These are phyloP conservation scores for Prenolepis imparis DNA, from an alignment of 2,888 invertebrate species.

Conservation along the genomic window DNA sequence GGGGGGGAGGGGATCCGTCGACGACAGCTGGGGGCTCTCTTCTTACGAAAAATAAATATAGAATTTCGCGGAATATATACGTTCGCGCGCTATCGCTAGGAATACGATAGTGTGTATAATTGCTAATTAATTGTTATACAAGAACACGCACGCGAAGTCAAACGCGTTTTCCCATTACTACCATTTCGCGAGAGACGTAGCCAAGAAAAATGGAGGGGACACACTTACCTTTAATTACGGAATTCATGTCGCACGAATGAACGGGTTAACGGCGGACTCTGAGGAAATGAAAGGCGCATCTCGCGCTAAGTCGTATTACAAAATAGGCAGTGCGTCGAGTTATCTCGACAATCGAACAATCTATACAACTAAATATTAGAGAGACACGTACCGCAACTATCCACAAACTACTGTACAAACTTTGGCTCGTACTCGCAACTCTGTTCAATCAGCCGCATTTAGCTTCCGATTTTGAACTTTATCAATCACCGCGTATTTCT, in stretches of 20 bases:
- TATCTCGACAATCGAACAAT: slow-evolving; percentile 35
- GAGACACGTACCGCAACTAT: slow-evolving; percentile 42
- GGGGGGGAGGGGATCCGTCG: neutral
- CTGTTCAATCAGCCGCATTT: slow-evolving; percentile 20
- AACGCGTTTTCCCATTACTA: neutral
- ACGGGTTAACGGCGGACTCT: slow-evolving; percentile 3
- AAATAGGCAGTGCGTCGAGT: slow-evolving; percentile 42
- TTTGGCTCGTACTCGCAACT: slow-evolving; percentile 40
- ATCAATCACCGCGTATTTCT: slow-evolving; percentile 18
- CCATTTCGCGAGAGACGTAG: neutral
- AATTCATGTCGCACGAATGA: slow-evolving; percentile 29
- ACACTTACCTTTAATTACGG: slow-evolving; percentile 18
- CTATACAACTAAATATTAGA: slow-evolving; percentile 37
- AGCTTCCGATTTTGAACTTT: slow-evolving; percentile 36
- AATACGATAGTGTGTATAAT: slow-evolving; percentile 31
- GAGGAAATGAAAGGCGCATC: slow-evolving; percentile 30
- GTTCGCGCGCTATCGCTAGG: slow-evolving; percentile 2
- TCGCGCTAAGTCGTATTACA: slow-evolving; percentile 49
- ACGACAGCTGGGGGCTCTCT: slow-evolving; percentile 32
- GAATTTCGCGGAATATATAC: slow-evolving; percentile 18
- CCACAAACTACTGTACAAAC: slow-evolving; percentile 33
- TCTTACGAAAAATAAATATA: slow-evolving; percentile 42
- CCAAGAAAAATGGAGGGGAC: neutral
- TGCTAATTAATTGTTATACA: slow-evolving; percentile 37
- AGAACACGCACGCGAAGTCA: slow-evolving; percentile 21